Evolutionary conservation across 92 coral and sea anemone genomes (phyloP).

Genomic region (Porites rus): DNA sequence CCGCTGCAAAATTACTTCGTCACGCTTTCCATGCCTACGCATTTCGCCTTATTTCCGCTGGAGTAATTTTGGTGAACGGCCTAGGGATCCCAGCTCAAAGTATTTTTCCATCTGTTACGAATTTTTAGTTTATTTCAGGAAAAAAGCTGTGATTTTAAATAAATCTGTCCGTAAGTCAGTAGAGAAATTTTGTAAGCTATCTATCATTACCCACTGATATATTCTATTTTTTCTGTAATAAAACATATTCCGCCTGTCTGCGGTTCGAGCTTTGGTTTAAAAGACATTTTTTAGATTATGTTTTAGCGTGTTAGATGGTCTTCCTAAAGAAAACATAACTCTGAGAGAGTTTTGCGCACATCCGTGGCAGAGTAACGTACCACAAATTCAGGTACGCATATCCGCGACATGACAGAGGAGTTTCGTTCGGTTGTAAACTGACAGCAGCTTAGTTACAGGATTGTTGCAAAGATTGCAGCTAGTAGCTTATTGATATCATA

Average conservation of each 20-base stretch:
- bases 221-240: not conserved
- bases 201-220: not conserved
- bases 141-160: not conserved
- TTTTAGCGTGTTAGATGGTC: not conserved
- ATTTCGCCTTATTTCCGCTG: not conserved
- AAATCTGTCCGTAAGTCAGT: not conserved
- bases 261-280: not conserved
- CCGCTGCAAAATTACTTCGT: not conserved
- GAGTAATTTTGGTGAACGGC: not conserved
- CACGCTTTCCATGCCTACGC: not conserved
- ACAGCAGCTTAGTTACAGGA: not conserved
- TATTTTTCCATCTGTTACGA: conserved; percentile 2
- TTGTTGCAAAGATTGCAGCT: not conserved
- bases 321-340: conserved; percentile 9
- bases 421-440: conserved; percentile 8
- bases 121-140: not conserved
- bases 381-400: not conserved
- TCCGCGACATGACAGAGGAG: not conserved
- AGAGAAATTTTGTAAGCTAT: not conserved
- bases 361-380: not conserved
- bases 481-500: not conserved
- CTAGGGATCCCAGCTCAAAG: not conserved
- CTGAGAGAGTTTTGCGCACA: not conserved
- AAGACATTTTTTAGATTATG: not conserved
- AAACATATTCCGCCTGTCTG: conserved; percentile 25